A percentile compares a stretch with the other conserved stretches of the same genome.
Conservation (phyloP, 2,888 invertebrate genomes). For the Ichneumoninae sp. region DNA sequence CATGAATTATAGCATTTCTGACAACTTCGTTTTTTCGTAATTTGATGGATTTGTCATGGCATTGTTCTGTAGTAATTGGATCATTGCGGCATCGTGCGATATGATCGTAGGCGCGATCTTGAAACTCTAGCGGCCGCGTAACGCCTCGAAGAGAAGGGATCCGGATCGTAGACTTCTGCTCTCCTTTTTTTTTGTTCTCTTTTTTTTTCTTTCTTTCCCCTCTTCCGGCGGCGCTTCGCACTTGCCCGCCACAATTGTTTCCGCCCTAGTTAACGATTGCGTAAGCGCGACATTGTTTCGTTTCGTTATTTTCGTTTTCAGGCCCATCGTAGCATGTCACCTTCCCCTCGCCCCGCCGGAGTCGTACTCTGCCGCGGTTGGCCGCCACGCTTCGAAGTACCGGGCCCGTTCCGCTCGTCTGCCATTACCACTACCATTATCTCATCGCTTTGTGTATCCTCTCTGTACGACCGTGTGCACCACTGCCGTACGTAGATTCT, state of each 20-base stretch:
- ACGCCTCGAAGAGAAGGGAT: background rate
- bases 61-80: background rate
- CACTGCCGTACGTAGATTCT: slow-evolving; percentile 2
- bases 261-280: slow-evolving; percentile 83
- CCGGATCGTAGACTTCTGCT: slow-evolving; percentile 30
- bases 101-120: slow-evolving; percentile 4
- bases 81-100: background rate
- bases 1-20: background rate
- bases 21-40: background rate
- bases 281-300: slow-evolving; percentile 83
- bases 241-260: slow-evolving; percentile 83
- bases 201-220: slow-evolving; percentile 46
- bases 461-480: background rate
- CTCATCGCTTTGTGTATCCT: slow-evolving; percentile 41
- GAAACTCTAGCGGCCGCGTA: background rate
- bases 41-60: background rate
- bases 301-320: slow-evolving; percentile 84
- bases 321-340: slow-evolving; percentile 83
- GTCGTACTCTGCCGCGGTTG: slow-evolving; percentile 11
- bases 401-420: slow-evolving; percentile 59
- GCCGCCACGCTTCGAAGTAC: slow-evolving; percentile 52
- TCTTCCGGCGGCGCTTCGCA: slow-evolving; percentile 83
- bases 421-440: slow-evolving; percentile 54
- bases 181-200: slow-evolving; percentile 25
- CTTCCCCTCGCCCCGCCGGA: slow-evolving; percentile 63